Evolutionary conservation across 2,888 invertebrate species (phyloP).

Genomic region (Ferrisia virgata): DNA sequence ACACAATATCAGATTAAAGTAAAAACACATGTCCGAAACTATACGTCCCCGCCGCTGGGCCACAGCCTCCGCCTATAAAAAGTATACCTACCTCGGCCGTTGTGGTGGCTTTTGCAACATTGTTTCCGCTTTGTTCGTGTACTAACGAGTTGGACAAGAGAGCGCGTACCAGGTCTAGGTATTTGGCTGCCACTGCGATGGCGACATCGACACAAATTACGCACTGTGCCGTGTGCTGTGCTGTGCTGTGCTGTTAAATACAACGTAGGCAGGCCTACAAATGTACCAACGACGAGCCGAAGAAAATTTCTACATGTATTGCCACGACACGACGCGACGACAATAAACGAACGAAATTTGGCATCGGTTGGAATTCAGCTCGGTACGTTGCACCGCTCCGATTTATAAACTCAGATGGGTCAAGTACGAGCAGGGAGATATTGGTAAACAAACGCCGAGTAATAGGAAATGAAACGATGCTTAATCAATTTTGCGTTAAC

Average conservation of each 20-base stretch:
- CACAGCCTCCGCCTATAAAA: not conserved
- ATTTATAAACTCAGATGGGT: too few relatives aligned
- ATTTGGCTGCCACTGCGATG: not conserved
- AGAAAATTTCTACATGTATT: too few relatives aligned
- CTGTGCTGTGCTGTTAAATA: too few relatives aligned
- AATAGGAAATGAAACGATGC: slow-evolving; percentile 33
- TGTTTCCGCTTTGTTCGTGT: not conserved
- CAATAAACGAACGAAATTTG: slow-evolving; percentile 5
- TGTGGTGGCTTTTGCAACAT: not conserved
- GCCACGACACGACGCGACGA: too few relatives aligned
- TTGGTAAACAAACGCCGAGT: slow-evolving; percentile 33
- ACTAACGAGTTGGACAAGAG: not conserved
- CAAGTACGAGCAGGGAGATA: not conserved
- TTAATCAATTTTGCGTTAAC: slow-evolving; percentile 30
- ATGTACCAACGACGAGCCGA: not conserved
- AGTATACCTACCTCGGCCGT: not conserved
- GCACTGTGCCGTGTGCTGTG: too few relatives aligned
- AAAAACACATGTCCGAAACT: slow-evolving; percentile 2
- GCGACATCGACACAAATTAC: not conserved
- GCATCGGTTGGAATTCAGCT: not conserved
- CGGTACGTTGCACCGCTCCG: not conserved
- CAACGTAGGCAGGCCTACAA: too few relatives aligned
- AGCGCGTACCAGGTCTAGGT: not conserved
- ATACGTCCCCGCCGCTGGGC: not conserved
- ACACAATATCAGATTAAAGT: slow-evolving; percentile 28